Conservation (phyloP, 2,113 vertebrate genomes). For the Rostratula benghalensis region DNA sequence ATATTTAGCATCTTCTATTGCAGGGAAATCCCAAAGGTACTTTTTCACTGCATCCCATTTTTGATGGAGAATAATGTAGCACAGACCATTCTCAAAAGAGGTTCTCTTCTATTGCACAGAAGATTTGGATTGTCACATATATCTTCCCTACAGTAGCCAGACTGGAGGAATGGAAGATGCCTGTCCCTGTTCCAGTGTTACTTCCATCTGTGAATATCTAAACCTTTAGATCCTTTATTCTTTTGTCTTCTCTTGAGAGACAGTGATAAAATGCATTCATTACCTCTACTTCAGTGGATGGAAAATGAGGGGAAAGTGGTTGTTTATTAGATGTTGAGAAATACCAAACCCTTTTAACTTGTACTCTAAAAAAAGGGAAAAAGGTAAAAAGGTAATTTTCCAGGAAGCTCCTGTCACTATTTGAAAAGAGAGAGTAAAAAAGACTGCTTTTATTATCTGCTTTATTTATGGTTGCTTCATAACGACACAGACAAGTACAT, state of each 20-base stretch:
- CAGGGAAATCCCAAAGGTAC: background rate
- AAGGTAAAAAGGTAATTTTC: constrained; percentile 73
- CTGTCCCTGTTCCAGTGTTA: background rate
- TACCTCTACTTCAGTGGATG: constrained; percentile 39
- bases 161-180: background rate
- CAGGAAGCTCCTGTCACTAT: constrained; percentile 63
- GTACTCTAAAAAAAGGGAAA: constrained; percentile 35
- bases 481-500: constrained; percentile 59
- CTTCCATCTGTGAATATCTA: background rate
- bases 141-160: background rate
- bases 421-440: constrained; percentile 57
- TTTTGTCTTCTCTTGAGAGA: constrained; percentile 64
- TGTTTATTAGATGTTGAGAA: constrained; percentile 67
- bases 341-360: constrained; percentile 73
- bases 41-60: background rate
- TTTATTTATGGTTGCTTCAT: constrained; percentile 71
- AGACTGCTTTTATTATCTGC: constrained; percentile 63
- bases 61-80: background rate
- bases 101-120: background rate
- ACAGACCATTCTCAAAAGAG: background rate
- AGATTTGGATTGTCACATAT: background rate
- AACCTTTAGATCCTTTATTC: background rate
- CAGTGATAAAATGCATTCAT: constrained; percentile 68
- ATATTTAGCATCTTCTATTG: background rate
- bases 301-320: constrained; percentile 68